Conservation (phyloP, 2,113 vertebrate species). For the Pelusios castaneus region DNA sequence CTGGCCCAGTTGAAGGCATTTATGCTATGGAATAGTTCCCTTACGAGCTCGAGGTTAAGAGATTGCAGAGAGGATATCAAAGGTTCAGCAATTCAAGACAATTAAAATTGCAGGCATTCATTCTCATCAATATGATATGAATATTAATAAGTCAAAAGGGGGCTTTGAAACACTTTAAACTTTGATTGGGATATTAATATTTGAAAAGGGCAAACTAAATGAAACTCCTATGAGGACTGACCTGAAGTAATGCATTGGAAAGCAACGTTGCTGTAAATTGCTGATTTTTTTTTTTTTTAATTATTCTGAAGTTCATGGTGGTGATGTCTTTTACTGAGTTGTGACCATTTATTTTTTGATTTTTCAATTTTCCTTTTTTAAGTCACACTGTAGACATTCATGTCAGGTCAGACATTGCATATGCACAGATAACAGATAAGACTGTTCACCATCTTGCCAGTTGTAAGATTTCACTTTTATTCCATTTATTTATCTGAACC, state of each 20-base stretch:
- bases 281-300: neutral
- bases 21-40: constrained; percentile 10
- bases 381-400: neutral
- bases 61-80: neutral
- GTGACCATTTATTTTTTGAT: neutral
- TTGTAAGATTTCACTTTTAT: neutral
- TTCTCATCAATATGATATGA: constrained; percentile 25
- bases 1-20: constrained; percentile 5
- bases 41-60: neutral
- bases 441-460: neutral
- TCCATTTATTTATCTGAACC: neutral
- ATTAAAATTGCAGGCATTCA: constrained; percentile 45
- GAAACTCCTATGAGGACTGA: constrained; percentile 5
- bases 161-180: constrained; percentile 38
- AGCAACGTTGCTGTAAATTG: neutral
- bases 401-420: neutral
- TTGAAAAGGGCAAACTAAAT: constrained; percentile 44
- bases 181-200: constrained; percentile 51
- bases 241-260: neutral
- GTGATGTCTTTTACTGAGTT: neutral
- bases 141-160: constrained; percentile 23
- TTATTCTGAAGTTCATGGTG: neutral
- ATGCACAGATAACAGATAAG: neutral
- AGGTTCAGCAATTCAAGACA: neutral
- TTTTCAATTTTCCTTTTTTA: neutral